A percentile compares a stretch with the other conserved stretches of the same genome.
These are phyloP conservation scores for Pherbina coryleti DNA, from an alignment of 2,888 invertebrate species.

Conservation along the genomic window DNA sequence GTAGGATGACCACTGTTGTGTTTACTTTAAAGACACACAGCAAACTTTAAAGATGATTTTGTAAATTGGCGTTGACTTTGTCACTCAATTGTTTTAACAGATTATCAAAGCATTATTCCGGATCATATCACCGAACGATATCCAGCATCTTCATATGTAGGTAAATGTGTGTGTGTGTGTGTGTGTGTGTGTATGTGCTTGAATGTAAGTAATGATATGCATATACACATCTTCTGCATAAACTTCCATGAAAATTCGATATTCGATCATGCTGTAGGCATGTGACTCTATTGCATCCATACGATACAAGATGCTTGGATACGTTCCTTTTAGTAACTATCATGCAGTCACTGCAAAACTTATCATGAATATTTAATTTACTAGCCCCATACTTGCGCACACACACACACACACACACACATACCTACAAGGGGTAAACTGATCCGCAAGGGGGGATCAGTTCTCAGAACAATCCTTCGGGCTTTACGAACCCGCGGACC, in stretches of 20 bases:
- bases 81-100: slow-evolving; percentile 17
- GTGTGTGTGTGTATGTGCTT: not conserved
- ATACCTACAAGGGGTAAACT: too few species aligned
- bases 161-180: not conserved
- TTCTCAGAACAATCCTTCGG: too few species aligned
- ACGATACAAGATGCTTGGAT: slow-evolving; percentile 8
- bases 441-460: too few species aligned
- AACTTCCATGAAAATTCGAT: too few species aligned
- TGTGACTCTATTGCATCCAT: not conserved
- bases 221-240: too few species aligned
- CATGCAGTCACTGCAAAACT: slow-evolving; percentile 9
- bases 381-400: slow-evolving; percentile 6
- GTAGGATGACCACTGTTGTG: too few species aligned
- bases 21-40: too few species aligned
- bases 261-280: not conserved
- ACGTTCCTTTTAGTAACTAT: slow-evolving; percentile 43
- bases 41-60: not conserved
- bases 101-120: slow-evolving; percentile 1
- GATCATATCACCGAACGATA: slow-evolving; percentile 11
- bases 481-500: too few species aligned
- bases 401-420: slow-evolving; percentile 25
- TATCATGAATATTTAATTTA: slow-evolving; percentile 33
- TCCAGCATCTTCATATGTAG: slow-evolving; percentile 32
- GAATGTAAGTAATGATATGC: not conserved
- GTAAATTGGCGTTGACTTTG: not conserved